phyloP scores from a whole-genome alignment of 1,140 invertebrate species.

The Sitophilus oryzae region DNA sequence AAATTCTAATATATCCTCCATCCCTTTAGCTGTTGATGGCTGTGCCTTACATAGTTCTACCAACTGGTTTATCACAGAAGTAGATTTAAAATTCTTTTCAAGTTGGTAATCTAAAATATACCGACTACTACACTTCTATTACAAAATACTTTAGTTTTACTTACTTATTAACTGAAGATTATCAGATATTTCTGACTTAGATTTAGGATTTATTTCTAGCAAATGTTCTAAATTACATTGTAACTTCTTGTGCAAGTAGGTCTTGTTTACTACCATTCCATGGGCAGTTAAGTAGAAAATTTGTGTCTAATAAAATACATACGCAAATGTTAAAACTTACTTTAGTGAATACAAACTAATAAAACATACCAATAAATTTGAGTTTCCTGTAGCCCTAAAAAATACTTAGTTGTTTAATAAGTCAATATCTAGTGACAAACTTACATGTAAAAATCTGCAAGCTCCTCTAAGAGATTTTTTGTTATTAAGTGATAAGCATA shows the following conservation, averaged over 20 bases:
- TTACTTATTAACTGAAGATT: constrained; percentile 30
- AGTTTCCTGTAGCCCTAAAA: constrained; percentile 34
- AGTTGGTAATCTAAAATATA: constrained; percentile 33
- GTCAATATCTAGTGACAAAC: not conserved
- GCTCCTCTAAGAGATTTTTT: constrained; percentile 27
- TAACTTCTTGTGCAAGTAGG: constrained; percentile 25
- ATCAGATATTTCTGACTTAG: constrained; percentile 28
- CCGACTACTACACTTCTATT: not conserved
- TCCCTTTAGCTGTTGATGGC: constrained; percentile 22
- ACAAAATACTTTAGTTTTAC: not conserved
- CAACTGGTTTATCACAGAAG: constrained; percentile 33
- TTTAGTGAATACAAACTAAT: constrained; percentile 1
- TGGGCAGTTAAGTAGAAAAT: constrained; percentile 30
- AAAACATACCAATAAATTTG: constrained; percentile 23
- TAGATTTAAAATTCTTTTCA: constrained; percentile 16
- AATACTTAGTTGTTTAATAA: constrained; percentile 11
- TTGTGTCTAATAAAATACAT: constrained; percentile 26
- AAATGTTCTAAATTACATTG: constrained; percentile 28
- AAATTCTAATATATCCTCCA: constrained; percentile 26
- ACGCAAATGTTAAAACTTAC: not conserved
- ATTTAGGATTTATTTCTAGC: constrained; percentile 22
- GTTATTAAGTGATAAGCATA: constrained; percentile 35
- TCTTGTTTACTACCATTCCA: constrained; percentile 22
- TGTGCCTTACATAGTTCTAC: constrained; percentile 30
- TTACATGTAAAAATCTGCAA: constrained; percentile 32